phyloP scores from a whole-genome alignment of 2,797 vertebrate species.

The Aviceda cuculoides region DNA sequence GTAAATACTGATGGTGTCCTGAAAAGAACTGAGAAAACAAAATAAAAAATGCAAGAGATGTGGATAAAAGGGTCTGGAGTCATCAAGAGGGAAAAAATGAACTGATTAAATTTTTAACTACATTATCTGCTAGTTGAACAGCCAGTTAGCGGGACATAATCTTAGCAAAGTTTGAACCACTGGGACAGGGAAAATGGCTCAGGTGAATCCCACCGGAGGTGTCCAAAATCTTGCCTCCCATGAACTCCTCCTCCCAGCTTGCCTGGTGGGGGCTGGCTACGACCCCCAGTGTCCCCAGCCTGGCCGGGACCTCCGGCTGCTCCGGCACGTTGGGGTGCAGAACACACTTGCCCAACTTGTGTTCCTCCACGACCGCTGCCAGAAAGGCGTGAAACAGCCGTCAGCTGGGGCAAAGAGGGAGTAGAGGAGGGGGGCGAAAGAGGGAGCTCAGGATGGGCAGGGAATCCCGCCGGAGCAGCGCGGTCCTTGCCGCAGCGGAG shows the following conservation, averaged over 20 bases:
- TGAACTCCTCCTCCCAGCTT: neutral
- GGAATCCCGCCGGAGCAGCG: neutral
- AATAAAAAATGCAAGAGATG: conserved; percentile 50
- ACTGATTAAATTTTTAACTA: conserved; percentile 45
- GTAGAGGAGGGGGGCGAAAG: neutral
- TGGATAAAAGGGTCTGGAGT: conserved; percentile 36
- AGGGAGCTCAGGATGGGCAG: neutral
- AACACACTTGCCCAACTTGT: neutral
- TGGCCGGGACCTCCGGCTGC: neutral
- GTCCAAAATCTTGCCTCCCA: neutral
- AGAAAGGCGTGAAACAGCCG: neutral
- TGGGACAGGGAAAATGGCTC: neutral
- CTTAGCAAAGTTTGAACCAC: neutral
- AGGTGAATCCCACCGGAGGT: neutral
- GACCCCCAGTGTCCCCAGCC: neutral
- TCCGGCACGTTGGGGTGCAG: neutral
- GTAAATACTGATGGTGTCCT: conserved; percentile 51
- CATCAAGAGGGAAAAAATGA: conserved; percentile 12
- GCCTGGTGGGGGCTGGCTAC: neutral
- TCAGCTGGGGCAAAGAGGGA: neutral
- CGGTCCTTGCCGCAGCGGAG: neutral
- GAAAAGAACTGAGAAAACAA: conserved; percentile 55
- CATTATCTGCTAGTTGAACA: conserved; percentile 51
- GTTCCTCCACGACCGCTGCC: neutral
- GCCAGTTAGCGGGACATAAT: conserved; percentile 24